Conservation (phyloP, 2,113 vertebrate species). For the Phaethornis superciliosus region DNA sequence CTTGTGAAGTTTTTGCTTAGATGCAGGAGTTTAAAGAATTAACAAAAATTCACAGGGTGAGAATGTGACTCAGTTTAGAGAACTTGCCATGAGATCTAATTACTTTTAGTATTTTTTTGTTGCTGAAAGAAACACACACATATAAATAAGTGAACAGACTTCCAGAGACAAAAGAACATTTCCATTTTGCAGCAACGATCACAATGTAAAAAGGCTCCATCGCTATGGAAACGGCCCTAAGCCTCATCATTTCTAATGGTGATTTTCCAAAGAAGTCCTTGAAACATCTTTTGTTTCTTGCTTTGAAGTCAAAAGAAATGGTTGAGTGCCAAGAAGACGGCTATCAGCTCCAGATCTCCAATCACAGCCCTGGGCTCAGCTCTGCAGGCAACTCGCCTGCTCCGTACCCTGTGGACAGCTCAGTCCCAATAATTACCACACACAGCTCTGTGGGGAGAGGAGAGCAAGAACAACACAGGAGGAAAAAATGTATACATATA, state of each 20-base stretch:
- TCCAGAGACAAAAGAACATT: conserved; percentile 75
- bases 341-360: conserved; percentile 38
- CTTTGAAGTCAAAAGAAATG: conserved; percentile 67
- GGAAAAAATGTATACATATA: neutral
- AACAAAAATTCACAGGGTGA: conserved; percentile 29
- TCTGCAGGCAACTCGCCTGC: neutral
- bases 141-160: conserved; percentile 59
- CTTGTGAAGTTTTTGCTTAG: conserved; percentile 26
- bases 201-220: conserved; percentile 71
- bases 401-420: neutral
- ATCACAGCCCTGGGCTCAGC: neutral
- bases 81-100: conserved; percentile 44
- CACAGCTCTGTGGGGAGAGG: neutral
- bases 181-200: conserved; percentile 74
- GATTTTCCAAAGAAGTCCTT: conserved; percentile 76
- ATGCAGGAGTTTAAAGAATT: conserved; percentile 40
- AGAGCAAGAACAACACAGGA: conserved; percentile 2
- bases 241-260: conserved; percentile 67
- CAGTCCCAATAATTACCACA: conserved; percentile 18
- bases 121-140: conserved; percentile 32
- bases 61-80: conserved; percentile 15
- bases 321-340: conserved; percentile 37
- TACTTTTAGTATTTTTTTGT: conserved; percentile 40
- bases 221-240: conserved; percentile 75
- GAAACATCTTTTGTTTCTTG: conserved; percentile 75